phyloP scores from a whole-genome alignment of 2,113 vertebrate species.

The Gambusia affinis region DNA sequence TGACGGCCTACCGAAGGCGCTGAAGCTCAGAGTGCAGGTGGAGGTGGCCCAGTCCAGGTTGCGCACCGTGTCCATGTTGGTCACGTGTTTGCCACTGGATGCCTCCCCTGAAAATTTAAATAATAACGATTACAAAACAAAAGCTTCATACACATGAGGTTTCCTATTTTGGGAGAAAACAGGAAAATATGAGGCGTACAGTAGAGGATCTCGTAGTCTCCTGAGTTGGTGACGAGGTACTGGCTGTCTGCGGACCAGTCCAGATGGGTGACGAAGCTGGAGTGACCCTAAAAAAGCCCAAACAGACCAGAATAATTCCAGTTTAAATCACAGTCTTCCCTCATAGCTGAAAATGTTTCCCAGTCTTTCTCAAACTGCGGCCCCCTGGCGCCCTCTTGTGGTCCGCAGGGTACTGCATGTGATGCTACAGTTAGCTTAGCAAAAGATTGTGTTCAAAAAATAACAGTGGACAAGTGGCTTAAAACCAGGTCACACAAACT shows the following conservation, averaged over 20 bases:
- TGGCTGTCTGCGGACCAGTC: constrained; percentile 88
- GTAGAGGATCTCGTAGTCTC: constrained; percentile 92
- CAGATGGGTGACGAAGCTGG: constrained; percentile 90
- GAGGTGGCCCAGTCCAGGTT: constrained; percentile 85
- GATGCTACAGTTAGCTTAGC: no score
- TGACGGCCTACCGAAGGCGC: constrained; percentile 81
- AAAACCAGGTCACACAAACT: no score
- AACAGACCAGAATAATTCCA: rapidly evolving
- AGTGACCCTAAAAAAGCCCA: constrained; percentile 82
- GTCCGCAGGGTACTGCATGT: no score
- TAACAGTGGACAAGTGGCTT: no score
- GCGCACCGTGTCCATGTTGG: constrained; percentile 82
- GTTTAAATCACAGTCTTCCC: neutral
- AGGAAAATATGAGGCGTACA: constrained; percentile 76
- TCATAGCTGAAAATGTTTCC: neutral
- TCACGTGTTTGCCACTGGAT: constrained; percentile 86
- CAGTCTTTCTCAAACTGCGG: neutral
- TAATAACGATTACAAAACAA: no score
- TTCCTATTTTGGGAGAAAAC: neutral
- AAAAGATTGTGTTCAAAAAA: no score
- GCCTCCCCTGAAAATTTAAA: constrained; percentile 79
- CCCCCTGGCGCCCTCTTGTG: no score
- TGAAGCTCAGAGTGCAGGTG: constrained; percentile 87
- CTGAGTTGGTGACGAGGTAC: constrained; percentile 90
- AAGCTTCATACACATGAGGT: neutral